Percentiles rank a stretch among this genome's conserved stretches.
These are phyloP conservation scores for Saccostrea cuccullata DNA, from an alignment of 1,140 invertebrate genomes.

Conservation along the genomic window DNA sequence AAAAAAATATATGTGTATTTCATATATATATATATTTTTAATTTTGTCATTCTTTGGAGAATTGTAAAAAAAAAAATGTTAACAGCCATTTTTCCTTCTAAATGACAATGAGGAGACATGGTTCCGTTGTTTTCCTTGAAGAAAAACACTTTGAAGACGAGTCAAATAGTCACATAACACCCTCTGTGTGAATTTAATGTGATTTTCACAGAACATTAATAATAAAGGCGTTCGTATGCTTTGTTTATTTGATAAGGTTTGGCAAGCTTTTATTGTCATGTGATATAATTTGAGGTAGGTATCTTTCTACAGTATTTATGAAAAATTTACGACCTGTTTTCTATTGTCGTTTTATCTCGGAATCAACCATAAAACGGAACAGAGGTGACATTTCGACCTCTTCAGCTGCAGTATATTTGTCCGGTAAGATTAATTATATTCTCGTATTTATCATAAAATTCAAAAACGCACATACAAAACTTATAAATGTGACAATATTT, in stretches of 20 bases:
- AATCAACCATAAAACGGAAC: slow-evolving; percentile 13
- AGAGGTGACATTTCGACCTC: not conserved
- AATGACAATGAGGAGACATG: not conserved
- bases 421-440: not conserved
- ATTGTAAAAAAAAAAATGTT: not conserved
- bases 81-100: not conserved
- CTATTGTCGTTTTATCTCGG: not conserved
- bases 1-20: too few species aligned
- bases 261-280: not conserved
- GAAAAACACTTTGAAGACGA: not conserved
- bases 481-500: slow-evolving; percentile 1
- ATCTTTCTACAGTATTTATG: not conserved
- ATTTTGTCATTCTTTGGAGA: too few species aligned
- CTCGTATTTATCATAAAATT: slow-evolving; percentile 31
- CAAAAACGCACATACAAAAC: not conserved
- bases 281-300: slow-evolving; percentile 18
- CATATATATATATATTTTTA: too few species aligned
- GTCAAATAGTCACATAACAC: not conserved
- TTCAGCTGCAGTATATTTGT: not conserved
- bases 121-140: not conserved
- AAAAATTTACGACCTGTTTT: slow-evolving; percentile 8
- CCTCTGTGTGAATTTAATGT: slow-evolving; percentile 3
- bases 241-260: not conserved
- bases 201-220: slow-evolving; percentile 14
- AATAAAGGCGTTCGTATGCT: not conserved